phyloP scores from a whole-genome alignment of 2,797 vertebrate genomes.

The Limnodromus scolopaceus region DNA sequence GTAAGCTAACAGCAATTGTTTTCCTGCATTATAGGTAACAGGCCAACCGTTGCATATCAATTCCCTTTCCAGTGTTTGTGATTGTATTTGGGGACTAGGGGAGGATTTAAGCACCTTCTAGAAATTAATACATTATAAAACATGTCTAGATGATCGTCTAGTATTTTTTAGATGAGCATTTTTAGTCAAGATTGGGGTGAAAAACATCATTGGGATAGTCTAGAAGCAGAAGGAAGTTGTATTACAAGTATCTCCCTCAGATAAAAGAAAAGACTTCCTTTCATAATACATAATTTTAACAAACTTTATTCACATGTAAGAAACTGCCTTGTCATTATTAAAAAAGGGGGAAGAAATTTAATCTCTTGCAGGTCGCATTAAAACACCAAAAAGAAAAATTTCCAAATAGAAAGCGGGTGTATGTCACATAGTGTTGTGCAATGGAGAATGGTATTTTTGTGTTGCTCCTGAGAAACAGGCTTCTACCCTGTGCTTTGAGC shows the following conservation, averaged over 20 bases:
- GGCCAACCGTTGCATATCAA: fast-evolving
- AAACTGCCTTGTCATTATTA: background rate
- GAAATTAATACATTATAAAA: background rate
- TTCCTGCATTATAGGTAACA: background rate
- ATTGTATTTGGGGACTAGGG: background rate
- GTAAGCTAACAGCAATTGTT: fast-evolving
- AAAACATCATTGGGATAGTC: background rate
- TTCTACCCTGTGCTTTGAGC: background rate
- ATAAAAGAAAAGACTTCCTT: background rate
- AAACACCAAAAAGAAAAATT: background rate
- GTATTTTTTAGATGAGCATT: background rate
- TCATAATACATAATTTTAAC: fast-evolving
- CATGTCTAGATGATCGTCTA: background rate
- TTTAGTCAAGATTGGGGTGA: background rate
- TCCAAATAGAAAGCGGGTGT: background rate
- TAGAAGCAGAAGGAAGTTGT: background rate
- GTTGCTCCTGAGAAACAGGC: background rate
- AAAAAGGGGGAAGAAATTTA: background rate
- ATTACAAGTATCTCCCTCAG: background rate
- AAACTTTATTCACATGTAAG: background rate
- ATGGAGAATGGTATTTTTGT: background rate
- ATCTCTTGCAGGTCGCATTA: background rate
- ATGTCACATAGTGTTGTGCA: background rate
- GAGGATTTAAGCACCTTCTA: background rate
- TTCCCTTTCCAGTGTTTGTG: background rate